These are phyloP conservation scores for Gnatocerus cornutus DNA, from an alignment of 2,888 invertebrate genomes.

Conservation along the genomic window DNA sequence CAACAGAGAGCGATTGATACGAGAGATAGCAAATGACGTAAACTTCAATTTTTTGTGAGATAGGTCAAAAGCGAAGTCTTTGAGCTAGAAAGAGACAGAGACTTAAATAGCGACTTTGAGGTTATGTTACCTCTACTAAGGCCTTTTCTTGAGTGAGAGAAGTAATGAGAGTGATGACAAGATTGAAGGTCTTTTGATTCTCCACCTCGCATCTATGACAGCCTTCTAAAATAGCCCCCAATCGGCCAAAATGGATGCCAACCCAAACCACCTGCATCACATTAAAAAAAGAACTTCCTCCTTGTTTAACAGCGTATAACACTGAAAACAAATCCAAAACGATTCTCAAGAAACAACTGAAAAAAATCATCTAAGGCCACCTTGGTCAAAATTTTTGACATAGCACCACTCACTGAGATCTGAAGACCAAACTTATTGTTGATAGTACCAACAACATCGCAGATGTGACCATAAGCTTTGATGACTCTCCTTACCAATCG, in stretches of 20 bases:
- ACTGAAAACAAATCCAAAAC: conserved; percentile 14
- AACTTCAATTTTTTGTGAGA: conserved; percentile 15
- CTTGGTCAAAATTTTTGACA: background rate
- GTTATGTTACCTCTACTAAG: background rate
- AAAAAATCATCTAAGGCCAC: conserved; percentile 6
- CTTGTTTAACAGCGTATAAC: background rate
- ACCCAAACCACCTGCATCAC: conserved; percentile 6
- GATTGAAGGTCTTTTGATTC: conserved; percentile 9
- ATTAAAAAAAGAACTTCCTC: background rate
- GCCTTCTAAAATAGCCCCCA: conserved; percentile 8
- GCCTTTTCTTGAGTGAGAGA: background rate
- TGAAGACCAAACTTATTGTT: conserved; percentile 13
- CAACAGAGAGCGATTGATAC: conserved; percentile 15
- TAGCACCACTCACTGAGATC: background rate
- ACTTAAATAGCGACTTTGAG: background rate
- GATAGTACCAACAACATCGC: background rate
- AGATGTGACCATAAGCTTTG: conserved; percentile 4
- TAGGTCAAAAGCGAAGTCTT: conserved; percentile 14
- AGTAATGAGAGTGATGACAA: conserved; percentile 4
- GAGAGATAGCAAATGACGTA: conserved; percentile 10
- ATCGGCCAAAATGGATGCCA: background rate
- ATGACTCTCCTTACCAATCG: background rate
- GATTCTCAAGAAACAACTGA: conserved; percentile 16
- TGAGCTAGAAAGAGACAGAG: conserved; percentile 5
- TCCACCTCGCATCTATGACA: conserved; percentile 16